phyloP scores from a whole-genome alignment of 2,113 vertebrate species.

The Gallinago undulata region DNA sequence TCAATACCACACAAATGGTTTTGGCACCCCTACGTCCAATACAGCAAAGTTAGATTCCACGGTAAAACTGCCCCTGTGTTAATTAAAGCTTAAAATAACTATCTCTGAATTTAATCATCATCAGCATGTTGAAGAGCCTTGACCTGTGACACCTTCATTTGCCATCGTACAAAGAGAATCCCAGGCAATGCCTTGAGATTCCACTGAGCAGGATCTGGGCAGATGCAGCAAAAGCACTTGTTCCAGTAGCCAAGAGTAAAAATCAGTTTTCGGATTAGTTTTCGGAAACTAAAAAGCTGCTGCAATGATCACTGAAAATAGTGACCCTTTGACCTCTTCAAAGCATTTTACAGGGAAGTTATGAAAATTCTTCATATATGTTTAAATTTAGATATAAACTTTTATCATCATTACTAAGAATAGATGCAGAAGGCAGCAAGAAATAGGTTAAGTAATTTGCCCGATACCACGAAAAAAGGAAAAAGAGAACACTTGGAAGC shows the following conservation, averaged over 20 bases:
- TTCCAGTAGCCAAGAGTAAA: not conserved
- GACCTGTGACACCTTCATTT: not conserved
- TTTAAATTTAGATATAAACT: not conserved
- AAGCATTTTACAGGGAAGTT: not conserved
- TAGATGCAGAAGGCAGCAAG: not conserved
- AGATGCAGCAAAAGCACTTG: not conserved
- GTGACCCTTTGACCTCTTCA: not conserved
- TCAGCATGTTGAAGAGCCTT: not conserved
- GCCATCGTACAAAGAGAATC: not conserved
- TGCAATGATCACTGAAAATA: not conserved
- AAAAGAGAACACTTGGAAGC: not conserved
- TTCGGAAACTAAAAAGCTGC: not conserved
- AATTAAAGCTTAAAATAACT: not conserved
- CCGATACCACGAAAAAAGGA: not conserved
- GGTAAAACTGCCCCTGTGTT: not conserved
- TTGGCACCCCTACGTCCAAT: not conserved
- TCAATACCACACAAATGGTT: not conserved
- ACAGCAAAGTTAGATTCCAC: not conserved
- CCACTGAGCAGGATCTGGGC: not conserved
- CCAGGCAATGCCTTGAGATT: not conserved
- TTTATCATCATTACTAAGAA: not conserved
- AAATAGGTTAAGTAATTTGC: not conserved
- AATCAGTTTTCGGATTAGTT: no score
- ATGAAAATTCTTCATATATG: not conserved
- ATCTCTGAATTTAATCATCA: not conserved